Conservation (phyloP, 2,797 vertebrate genomes). For the Esox masquinongy region DNA sequence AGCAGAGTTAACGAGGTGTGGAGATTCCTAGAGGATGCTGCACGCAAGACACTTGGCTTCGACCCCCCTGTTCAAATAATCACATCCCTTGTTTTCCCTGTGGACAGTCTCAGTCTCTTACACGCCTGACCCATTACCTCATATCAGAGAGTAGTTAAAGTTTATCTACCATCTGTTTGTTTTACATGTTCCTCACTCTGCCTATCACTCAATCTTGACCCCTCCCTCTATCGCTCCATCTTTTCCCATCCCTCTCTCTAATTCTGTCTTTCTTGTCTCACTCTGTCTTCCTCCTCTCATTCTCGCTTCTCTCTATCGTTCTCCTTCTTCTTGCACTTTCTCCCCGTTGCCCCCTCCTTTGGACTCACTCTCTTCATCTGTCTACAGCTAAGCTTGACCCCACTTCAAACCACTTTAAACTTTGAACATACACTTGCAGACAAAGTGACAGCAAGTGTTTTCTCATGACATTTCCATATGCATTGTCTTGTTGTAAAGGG, state of each 20-base stretch:
- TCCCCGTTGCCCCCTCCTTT: neutral
- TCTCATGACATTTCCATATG: neutral
- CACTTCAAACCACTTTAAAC: neutral
- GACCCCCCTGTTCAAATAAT: constrained; percentile 49
- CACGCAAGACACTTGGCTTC: constrained; percentile 32
- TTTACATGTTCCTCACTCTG: constrained; percentile 25
- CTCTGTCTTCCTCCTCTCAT: neutral
- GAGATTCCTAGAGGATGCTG: constrained; percentile 37
- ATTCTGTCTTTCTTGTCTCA: constrained; percentile 47
- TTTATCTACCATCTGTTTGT: constrained; percentile 48
- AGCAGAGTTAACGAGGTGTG: constrained; percentile 55
- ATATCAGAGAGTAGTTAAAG: constrained; percentile 36
- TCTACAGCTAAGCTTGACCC: constrained; percentile 22
- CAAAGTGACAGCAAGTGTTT: neutral
- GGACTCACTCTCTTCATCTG: neutral
- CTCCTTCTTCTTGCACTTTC: neutral
- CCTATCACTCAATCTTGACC: constrained; percentile 49
- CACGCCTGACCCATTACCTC: neutral
- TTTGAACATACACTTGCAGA: neutral
- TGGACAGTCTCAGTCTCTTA: constrained; percentile 31
- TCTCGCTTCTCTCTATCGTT: neutral
- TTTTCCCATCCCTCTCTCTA: constrained; percentile 14
- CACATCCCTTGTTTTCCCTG: constrained; percentile 49
- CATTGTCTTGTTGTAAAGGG: neutral
- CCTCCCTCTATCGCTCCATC: constrained; percentile 47